A percentile compares a stretch with the other conserved stretches of the same genome.
Evolutionary conservation across 2,888 invertebrate species (phyloP).

Genomic region (Eudemis profundana): DNA sequence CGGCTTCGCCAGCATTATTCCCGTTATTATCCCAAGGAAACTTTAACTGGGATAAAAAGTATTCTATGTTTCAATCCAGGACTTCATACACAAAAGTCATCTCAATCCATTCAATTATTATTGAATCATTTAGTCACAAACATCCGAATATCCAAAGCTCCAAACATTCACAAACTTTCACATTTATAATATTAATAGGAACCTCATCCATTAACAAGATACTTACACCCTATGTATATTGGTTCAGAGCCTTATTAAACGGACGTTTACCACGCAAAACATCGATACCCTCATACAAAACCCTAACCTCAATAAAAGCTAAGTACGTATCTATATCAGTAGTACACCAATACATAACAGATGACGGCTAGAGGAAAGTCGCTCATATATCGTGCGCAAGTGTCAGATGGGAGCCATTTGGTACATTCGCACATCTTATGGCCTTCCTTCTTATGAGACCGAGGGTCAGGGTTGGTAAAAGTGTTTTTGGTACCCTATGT

Average conservation of each 20-base stretch:
- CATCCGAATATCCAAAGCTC: too few species aligned
- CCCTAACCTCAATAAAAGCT: conserved; percentile 33
- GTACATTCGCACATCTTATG: conserved; percentile 41
- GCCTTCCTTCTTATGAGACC: conserved; percentile 6
- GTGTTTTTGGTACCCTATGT: too few species aligned
- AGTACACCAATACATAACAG: conserved; percentile 42
- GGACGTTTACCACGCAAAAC: neutral
- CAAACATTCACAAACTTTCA: too few species aligned
- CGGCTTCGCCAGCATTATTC: too few species aligned
- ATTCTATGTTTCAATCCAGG: too few species aligned
- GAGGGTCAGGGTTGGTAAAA: too few species aligned
- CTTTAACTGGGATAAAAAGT: too few species aligned
- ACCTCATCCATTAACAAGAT: neutral
- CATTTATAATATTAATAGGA: too few species aligned
- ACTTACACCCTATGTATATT: neutral
- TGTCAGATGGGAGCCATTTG: conserved; percentile 49
- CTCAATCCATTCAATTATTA: too few species aligned
- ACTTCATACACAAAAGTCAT: too few species aligned
- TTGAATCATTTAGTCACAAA: too few species aligned
- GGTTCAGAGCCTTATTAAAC: conserved; percentile 2
- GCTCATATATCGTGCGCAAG: conserved; percentile 61
- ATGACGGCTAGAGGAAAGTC: conserved; percentile 55
- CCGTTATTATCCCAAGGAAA: too few species aligned
- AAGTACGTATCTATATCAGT: conserved; percentile 31
- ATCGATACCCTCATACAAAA: conserved; percentile 15